These are phyloP conservation scores for Argopecten irradians DNA, from an alignment of 1,140 invertebrate genomes.

Conservation along the genomic window DNA sequence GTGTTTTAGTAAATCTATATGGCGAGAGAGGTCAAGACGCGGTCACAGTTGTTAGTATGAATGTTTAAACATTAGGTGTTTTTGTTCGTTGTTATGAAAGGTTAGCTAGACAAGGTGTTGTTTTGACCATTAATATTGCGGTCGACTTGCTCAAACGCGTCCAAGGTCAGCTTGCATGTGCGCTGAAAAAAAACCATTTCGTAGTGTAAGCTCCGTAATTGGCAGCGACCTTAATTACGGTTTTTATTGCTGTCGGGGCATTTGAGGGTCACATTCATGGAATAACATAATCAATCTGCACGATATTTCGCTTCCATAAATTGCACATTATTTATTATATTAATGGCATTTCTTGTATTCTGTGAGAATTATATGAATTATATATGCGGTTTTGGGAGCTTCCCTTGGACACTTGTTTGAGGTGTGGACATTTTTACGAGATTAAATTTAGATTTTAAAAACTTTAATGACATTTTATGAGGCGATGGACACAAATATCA, in stretches of 20 bases:
- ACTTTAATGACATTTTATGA: background rate
- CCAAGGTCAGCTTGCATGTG: background rate
- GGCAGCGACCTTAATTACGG: background rate
- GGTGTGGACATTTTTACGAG: background rate
- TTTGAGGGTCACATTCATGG: background rate
- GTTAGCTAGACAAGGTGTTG: constrained; percentile 7
- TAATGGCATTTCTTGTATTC: background rate
- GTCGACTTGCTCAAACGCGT: constrained; percentile 4
- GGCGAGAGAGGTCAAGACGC: background rate
- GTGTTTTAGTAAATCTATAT: background rate
- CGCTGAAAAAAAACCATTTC: background rate
- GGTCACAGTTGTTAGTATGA: background rate
- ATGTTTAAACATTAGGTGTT: background rate
- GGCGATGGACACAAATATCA: background rate
- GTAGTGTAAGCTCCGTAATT: background rate
- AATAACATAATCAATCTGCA: background rate
- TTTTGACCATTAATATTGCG: background rate
- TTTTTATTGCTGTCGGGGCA: background rate
- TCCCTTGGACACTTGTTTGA: background rate
- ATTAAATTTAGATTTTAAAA: background rate
- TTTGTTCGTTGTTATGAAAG: background rate
- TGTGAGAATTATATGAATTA: background rate
- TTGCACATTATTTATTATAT: background rate
- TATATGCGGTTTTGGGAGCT: background rate
- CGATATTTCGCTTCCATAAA: background rate